Base-by-base conservation (phyloP, 2,888 invertebrate genomes). In the Caradrina clavipalpis region DNA sequence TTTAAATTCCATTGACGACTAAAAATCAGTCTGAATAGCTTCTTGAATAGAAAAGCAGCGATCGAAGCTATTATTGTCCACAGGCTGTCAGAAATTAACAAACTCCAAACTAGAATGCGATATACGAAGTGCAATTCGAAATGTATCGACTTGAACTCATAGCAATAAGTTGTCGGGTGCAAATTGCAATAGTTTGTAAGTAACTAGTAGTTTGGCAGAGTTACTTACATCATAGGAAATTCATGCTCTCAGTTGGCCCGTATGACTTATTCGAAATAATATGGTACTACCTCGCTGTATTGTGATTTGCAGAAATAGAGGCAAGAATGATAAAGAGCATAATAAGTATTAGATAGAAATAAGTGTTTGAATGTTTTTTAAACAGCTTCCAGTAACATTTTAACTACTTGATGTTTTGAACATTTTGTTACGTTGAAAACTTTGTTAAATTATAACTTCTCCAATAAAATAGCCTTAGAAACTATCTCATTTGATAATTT, bases 101-200 rank as follows among this genome's bases (percentile, higher is more conserved):
- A 70, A 77, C 59, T 80, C 69, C 70, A 62, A 65, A 75, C 39
- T 26, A 62, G 70, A 50, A 49, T 62, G 61, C 45, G 31, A 60
- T 70, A 65, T 21, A 74, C 42, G 69, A 76, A 50, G 57, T 63
- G 59, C 53, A 61, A 66, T 70, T 63, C 53, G 54, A 63, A 80
- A 76, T 76, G 51, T 56, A 78, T 63, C 66, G 76, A 75, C 76
- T 77, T 59, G 62, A 74, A 69, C 65, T 76, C 62, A 59, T 56
- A 56, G 76, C 76, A 80, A 76, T 70, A 76, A 70, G 76, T 49
- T 56, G 51, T 53, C 59, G 58, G 51, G 68, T 78, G 72, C 63
- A 76, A 73, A 81, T 78, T 78, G 69, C 69, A 68, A 78, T 81
- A 81, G 81, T 81, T 81, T 68, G 49, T 68, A 66, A 73, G 69